Conservation (phyloP, 1,140 invertebrate species). For the Cydia splendana region DNA sequence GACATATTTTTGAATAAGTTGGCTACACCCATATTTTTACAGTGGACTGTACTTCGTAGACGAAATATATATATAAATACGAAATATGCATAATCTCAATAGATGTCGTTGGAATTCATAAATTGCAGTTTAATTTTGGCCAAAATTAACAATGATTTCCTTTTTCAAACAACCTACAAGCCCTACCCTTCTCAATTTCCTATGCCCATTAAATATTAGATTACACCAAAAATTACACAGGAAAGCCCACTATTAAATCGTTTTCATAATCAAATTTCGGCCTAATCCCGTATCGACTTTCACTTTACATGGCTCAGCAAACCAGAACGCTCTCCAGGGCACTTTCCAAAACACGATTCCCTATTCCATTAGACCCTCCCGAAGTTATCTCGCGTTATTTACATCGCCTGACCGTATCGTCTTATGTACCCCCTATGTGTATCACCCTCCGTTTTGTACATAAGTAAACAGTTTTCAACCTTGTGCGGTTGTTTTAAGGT, state of each 20-base stretch:
- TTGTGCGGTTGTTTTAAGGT: conserved; percentile 58
- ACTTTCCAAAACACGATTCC: conserved; percentile 78
- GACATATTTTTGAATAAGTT: too few relatives aligned
- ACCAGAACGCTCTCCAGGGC: conserved; percentile 74
- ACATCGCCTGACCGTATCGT: conserved; percentile 77
- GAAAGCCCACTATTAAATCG: conserved; percentile 52
- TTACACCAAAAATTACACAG: conserved; percentile 27
- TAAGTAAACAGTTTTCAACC: conserved; percentile 63
- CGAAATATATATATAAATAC: too few relatives aligned
- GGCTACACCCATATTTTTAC: too few relatives aligned
- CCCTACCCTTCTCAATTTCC: background rate
- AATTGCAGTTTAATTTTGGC: too few relatives aligned
- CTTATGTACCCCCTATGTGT: conserved; percentile 75
- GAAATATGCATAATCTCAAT: too few relatives aligned
- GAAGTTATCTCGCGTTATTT: conserved; percentile 78
- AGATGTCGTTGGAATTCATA: too few relatives aligned
- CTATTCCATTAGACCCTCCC: conserved; percentile 78
- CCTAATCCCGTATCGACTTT: conserved; percentile 76
- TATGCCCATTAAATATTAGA: conserved; percentile 1
- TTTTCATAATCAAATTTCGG: conserved; percentile 71
- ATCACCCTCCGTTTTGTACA: conserved; percentile 48
- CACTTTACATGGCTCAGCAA: conserved; percentile 69
- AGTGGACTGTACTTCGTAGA: too few relatives aligned
- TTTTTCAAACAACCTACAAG: background rate
- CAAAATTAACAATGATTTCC: too few relatives aligned